Evolutionary conservation across 1,140 invertebrate species (phyloP).

Genomic region (Halesus radiatus): DNA sequence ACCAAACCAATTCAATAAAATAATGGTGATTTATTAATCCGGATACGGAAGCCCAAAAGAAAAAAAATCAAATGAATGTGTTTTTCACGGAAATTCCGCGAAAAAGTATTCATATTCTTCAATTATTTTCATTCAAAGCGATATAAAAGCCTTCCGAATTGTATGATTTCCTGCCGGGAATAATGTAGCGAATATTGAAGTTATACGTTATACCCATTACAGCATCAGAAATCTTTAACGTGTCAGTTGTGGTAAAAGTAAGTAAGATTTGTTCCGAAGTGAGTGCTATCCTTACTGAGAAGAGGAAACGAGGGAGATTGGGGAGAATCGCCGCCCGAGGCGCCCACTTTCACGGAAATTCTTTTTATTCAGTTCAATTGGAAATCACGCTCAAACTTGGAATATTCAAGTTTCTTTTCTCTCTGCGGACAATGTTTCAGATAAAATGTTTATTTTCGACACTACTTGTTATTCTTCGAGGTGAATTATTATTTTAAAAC

Average conservation of each 20-base stretch:
- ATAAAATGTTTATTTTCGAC: neutral
- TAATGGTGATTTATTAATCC: too few species aligned
- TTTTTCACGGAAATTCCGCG: too few species aligned
- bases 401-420: constrained; percentile 31
- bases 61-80: too few species aligned
- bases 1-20: too few species aligned
- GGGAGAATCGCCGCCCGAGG: constrained; percentile 13
- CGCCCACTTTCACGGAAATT: constrained; percentile 7
- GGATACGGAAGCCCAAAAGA: too few species aligned
- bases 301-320: neutral
- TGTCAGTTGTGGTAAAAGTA: neutral
- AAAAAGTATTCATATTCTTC: too few species aligned
- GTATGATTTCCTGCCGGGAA: too few species aligned
- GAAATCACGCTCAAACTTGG: constrained; percentile 29
- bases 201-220: too few species aligned
- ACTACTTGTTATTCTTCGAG: neutral
- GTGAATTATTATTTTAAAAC: constrained; percentile 11
- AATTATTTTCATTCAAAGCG: too few species aligned
- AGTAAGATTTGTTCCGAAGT: neutral
- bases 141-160: too few species aligned
- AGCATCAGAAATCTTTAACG: neutral
- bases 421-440: constrained; percentile 2
- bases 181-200: too few species aligned
- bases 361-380: constrained; percentile 32
- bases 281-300: neutral